Evolutionary conservation across 2,113 vertebrate species (phyloP).

Genomic region (Neofelis nebulosa): DNA sequence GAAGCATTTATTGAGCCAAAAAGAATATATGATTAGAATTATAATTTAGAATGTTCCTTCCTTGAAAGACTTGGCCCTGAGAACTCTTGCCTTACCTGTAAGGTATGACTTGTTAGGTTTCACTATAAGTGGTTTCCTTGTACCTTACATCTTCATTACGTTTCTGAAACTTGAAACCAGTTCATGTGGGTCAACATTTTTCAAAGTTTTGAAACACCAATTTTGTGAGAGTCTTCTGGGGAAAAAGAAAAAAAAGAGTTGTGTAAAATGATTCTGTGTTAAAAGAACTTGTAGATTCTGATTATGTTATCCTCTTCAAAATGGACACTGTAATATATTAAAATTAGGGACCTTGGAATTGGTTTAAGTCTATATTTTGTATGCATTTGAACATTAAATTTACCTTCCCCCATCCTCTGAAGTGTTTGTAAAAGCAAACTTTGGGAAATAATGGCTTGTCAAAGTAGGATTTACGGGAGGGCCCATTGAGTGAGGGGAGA

Average conservation of each 20-base stretch:
- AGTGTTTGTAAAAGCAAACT: not conserved
- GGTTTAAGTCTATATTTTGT: slow-evolving; percentile 14
- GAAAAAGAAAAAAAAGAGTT: not conserved
- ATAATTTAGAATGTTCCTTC: not conserved
- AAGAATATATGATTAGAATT: not conserved
- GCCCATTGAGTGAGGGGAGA: not conserved
- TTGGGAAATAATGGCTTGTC: not conserved
- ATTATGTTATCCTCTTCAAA: not conserved
- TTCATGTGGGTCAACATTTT: not conserved
- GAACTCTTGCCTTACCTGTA: not conserved
- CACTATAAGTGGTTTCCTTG: not conserved
- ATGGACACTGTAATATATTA: slow-evolving; percentile 1
- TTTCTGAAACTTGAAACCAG: not conserved
- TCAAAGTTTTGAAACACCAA: not conserved
- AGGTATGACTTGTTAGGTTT: not conserved
- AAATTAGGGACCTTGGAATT: not conserved
- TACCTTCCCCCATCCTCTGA: not conserved
- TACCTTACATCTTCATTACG: not conserved
- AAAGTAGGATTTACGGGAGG: not conserved
- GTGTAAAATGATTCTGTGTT: not conserved
- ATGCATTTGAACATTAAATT: not conserved
- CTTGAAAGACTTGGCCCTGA: not conserved
- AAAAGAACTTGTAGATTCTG: not conserved
- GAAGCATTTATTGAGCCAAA: not conserved
- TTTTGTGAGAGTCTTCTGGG: not conserved